Evolutionary conservation across 2,888 invertebrate genomes (phyloP).

Genomic region (Melanostoma scalare): DNA sequence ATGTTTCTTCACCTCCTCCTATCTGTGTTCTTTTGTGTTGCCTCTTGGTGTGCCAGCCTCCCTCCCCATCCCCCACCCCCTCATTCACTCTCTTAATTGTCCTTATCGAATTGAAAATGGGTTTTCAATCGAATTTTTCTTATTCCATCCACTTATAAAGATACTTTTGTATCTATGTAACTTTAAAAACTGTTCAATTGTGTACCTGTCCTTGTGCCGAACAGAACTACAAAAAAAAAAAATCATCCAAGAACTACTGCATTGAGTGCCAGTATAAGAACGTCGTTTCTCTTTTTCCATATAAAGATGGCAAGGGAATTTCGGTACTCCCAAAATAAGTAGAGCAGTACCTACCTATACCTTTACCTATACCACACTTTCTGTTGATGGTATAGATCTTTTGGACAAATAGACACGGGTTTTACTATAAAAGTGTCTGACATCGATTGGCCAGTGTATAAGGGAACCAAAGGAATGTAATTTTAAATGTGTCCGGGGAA

Average conservation of each 20-base stretch:
- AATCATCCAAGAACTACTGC: constrained; percentile 24
- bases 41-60: neutral
- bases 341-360: constrained; percentile 24
- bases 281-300: constrained; percentile 24
- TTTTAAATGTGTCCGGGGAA: constrained; percentile 82
- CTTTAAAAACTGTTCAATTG: constrained; percentile 36
- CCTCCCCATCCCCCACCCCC: neutral
- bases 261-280: constrained; percentile 40
- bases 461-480: constrained; percentile 78
- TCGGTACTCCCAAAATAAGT: constrained; percentile 52
- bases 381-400: neutral
- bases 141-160: constrained; percentile 6
- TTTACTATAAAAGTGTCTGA: constrained; percentile 5
- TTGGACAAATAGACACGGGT: neutral
- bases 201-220: constrained; percentile 61
- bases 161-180: constrained; percentile 25
- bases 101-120: constrained; percentile 60
- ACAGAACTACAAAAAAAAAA: neutral
- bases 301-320: constrained; percentile 63
- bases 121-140: constrained; percentile 56
- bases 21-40: neutral
- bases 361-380: no score
- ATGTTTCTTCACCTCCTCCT: constrained; percentile 42
- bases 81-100: neutral
- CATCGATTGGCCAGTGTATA: constrained; percentile 65